phyloP scores from a whole-genome alignment of 2,113 vertebrate genomes.

The Eulacestoma nigropectus region DNA sequence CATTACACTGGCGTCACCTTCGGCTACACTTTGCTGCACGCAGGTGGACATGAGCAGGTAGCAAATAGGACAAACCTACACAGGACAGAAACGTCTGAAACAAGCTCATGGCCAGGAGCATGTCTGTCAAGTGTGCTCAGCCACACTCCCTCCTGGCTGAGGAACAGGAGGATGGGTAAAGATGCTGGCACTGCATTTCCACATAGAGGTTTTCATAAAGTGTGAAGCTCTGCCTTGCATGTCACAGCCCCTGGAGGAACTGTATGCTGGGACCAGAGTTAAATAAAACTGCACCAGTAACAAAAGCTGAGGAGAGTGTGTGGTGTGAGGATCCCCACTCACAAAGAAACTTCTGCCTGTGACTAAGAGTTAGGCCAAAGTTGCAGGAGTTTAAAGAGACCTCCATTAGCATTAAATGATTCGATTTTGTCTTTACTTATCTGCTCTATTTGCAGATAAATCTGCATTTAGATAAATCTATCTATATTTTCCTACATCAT shows the following conservation, averaged over 20 bases:
- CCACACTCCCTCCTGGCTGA: neutral
- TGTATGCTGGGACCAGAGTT: neutral
- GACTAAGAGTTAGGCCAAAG: neutral
- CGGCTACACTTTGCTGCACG: neutral
- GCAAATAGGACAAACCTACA: neutral
- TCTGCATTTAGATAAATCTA: too few relatives aligned
- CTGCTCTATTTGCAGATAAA: neutral
- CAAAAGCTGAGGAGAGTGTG: neutral
- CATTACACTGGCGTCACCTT: neutral
- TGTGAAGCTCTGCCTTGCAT: neutral
- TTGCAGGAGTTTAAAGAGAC: neutral
- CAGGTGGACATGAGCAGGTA: neutral
- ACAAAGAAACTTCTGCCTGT: neutral
- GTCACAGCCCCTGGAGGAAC: neutral
- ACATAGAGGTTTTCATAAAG: neutral
- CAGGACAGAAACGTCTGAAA: neutral
- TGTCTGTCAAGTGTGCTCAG: accelerated
- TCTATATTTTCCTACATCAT: neutral
- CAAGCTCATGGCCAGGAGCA: accelerated
- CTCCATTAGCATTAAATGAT: neutral
- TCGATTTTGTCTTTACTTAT: neutral
- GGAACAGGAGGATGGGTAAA: neutral
- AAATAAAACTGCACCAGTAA: neutral
- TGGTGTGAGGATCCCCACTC: neutral
- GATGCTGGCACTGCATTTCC: neutral